These are phyloP conservation scores for Orgyia antiqua DNA, from an alignment of 2,888 invertebrate species.

Conservation along the genomic window DNA sequence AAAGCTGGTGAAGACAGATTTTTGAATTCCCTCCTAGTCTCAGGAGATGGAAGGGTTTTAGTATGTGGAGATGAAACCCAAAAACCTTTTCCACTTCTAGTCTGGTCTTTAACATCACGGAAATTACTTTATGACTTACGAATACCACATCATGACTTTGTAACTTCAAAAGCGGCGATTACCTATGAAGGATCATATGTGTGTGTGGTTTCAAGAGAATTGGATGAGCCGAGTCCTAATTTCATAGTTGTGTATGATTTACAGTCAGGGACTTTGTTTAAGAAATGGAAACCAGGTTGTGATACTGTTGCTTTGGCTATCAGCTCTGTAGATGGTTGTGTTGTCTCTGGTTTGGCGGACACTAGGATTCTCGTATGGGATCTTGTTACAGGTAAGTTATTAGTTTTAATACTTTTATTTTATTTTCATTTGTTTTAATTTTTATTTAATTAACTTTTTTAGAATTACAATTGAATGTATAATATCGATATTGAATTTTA, in stretches of 20 bases:
- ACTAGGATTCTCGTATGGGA: constrained; percentile 92
- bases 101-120: constrained; percentile 91
- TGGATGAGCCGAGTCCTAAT: constrained; percentile 87
- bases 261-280: constrained; percentile 92
- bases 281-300: constrained; percentile 93
- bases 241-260: constrained; percentile 95
- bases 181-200: constrained; percentile 89
- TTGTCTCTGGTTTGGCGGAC: constrained; percentile 89
- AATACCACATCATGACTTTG: constrained; percentile 93
- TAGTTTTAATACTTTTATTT: too few species aligned
- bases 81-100: constrained; percentile 92
- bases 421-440: too few species aligned
- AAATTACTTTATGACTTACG: constrained; percentile 91
- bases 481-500: too few species aligned
- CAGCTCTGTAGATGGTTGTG: constrained; percentile 89
- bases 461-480: too few species aligned
- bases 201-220: constrained; percentile 79
- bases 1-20: constrained; percentile 95
- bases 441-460: too few species aligned
- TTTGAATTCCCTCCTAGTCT: constrained; percentile 90
- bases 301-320: constrained; percentile 92
- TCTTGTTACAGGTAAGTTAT: constrained; percentile 85
- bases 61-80: constrained; percentile 96
- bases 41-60: constrained; percentile 91
- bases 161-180: constrained; percentile 89